Percentiles rank a stretch among this genome's conserved stretches.
Evolutionary conservation across 1,140 invertebrate genomes (phyloP).

Genomic region (Mesaphorura yosii): DNA sequence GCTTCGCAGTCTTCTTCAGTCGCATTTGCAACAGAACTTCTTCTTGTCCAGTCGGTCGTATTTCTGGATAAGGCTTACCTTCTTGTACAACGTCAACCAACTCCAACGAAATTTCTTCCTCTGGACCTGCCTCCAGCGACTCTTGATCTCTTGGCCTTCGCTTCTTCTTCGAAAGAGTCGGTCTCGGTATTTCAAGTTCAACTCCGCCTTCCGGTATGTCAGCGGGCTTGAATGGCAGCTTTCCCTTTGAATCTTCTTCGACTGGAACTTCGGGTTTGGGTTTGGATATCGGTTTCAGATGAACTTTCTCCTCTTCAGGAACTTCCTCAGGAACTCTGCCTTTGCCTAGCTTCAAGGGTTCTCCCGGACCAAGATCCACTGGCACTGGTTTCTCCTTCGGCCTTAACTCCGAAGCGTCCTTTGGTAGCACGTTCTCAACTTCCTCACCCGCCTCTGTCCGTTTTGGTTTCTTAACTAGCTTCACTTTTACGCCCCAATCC

Average conservation of each 20-base stretch:
- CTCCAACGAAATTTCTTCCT: neutral
- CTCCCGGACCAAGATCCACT: neutral
- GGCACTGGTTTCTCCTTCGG: neutral
- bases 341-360: neutral
- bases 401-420: neutral
- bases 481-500: neutral
- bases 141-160: neutral
- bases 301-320: conserved; percentile 1
- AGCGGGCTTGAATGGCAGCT: neutral
- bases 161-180: neutral
- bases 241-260: neutral
- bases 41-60: neutral
- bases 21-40: conserved; percentile 3
- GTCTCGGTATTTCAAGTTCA: neutral
- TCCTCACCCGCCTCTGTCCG: no score
- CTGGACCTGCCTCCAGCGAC: neutral
- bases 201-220: neutral
- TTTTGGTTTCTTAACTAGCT: neutral
- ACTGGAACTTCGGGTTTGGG: neutral
- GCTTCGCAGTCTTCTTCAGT: conserved; percentile 6
- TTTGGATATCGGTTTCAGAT: conserved; percentile 4
- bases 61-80: neutral
- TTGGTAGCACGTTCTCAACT: neutral
- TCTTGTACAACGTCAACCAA: neutral
- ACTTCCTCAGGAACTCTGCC: neutral